These are phyloP conservation scores for Lepus timidus DNA, from an alignment of 2,113 vertebrate genomes.

Conservation along the genomic window DNA sequence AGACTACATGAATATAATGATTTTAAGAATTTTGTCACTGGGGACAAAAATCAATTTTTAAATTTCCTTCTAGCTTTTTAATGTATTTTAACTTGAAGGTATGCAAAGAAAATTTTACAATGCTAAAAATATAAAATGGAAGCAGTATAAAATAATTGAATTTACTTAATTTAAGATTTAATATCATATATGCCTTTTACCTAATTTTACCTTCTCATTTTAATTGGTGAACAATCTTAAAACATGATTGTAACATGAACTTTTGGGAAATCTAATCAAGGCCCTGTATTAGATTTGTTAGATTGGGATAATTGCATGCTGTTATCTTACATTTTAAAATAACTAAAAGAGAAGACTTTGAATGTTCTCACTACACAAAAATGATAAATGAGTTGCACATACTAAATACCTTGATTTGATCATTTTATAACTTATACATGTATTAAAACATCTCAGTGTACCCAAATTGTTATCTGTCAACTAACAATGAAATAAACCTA, in stretches of 20 bases:
- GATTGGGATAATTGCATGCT: background rate
- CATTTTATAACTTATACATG: no score
- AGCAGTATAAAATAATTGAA: background rate
- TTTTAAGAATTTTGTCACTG: background rate
- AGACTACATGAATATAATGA: background rate
- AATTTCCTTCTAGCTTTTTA: constrained; percentile 11
- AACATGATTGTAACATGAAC: background rate
- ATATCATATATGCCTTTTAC: background rate
- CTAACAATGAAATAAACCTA: no score
- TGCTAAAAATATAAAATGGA: background rate
- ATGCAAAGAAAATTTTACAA: background rate
- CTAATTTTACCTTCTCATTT: background rate
- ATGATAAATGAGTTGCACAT: no score
- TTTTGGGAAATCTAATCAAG: background rate
- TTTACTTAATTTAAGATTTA: constrained; percentile 15
- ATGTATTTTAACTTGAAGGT: constrained; percentile 29
- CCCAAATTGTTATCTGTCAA: no score
- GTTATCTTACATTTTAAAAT: background rate
- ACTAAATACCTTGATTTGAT: no score
- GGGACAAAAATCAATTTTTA: background rate
- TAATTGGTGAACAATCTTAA: background rate
- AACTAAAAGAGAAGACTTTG: no score
- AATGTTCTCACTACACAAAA: no score
- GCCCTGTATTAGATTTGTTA: background rate
- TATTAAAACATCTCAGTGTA: no score